phyloP scores from a whole-genome alignment of 2,113 vertebrate genomes.

The Diadophis punctatus region DNA sequence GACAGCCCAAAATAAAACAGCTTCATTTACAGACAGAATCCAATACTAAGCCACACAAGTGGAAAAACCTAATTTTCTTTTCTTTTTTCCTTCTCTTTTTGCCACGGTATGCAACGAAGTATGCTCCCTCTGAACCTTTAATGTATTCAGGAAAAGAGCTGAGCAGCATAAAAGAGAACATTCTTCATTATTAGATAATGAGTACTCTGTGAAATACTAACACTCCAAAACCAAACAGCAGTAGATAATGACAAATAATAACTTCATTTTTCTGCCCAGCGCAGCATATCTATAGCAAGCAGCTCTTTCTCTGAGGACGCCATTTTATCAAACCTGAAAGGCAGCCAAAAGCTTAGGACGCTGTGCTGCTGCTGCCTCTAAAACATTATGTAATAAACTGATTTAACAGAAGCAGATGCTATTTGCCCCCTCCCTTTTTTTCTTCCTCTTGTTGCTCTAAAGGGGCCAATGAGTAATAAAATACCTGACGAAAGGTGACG shows the following conservation, averaged over 20 bases:
- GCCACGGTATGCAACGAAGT: constrained; percentile 7
- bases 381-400: constrained; percentile 68
- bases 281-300: constrained; percentile 70
- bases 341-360: constrained; percentile 76
- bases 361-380: constrained; percentile 54
- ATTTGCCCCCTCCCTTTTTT: constrained; percentile 35
- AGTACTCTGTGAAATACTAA: constrained; percentile 30
- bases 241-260: constrained; percentile 31
- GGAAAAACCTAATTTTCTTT: constrained; percentile 35
- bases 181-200: constrained; percentile 34
- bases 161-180: constrained; percentile 19
- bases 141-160: constrained; percentile 43
- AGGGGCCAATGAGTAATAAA: constrained; percentile 70
- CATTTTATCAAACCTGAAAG: constrained; percentile 88
- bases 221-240: constrained; percentile 45
- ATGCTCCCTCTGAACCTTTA: constrained; percentile 38
- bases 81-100: constrained; percentile 22
- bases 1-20: constrained; percentile 39
- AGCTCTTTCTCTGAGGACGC: constrained; percentile 76
- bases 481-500: constrained; percentile 78
- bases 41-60: not conserved
- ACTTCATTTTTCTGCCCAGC: constrained; percentile 43
- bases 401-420: constrained; percentile 63
- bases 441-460: constrained; percentile 41
- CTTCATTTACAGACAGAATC: constrained; percentile 37